Evolutionary conservation across 1,140 invertebrate genomes (phyloP).

Genomic region (Coelopa frigida): DNA sequence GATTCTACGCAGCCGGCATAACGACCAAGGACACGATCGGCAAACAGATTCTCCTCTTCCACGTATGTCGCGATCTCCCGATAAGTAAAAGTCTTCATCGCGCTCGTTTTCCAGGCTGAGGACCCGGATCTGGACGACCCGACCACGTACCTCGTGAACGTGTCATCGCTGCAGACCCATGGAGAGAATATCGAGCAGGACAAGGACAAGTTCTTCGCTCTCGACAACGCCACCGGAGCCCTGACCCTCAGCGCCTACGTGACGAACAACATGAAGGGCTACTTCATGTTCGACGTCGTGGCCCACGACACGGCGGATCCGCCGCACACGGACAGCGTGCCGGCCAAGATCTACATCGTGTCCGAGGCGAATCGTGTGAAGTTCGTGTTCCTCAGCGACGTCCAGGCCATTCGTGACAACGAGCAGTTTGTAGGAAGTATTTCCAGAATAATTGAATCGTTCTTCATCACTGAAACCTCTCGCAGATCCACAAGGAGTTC

Average conservation of each 20-base stretch:
- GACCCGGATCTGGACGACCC: constrained; percentile 7
- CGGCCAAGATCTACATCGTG: constrained; percentile 49
- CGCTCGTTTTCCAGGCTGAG: not conserved
- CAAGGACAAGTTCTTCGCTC: constrained; percentile 40
- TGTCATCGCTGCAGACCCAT: constrained; percentile 20
- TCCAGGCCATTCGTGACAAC: constrained; percentile 40
- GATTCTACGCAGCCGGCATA: constrained; percentile 3
- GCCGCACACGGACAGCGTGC: constrained; percentile 40
- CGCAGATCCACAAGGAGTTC: constrained; percentile 46
- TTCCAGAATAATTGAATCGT: not conserved
- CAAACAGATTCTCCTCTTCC: not conserved
- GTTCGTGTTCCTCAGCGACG: constrained; percentile 49
- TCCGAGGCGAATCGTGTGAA: constrained; percentile 47
- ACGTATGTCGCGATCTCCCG: constrained; percentile 1
- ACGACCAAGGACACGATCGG: constrained; percentile 5
- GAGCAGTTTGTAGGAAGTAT: constrained; percentile 45
- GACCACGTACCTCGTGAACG: not conserved
- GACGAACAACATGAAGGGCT: constrained; percentile 48
- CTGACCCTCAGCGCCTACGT: constrained; percentile 47
- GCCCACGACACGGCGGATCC: constrained; percentile 49
- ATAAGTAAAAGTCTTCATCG: not conserved
- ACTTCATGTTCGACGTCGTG: constrained; percentile 49
- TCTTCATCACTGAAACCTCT: not conserved
- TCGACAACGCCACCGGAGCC: constrained; percentile 41
- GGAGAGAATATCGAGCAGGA: constrained; percentile 31